Conservation (phyloP, 1,140 invertebrate species). For the Lutraria rhynchaena region DNA sequence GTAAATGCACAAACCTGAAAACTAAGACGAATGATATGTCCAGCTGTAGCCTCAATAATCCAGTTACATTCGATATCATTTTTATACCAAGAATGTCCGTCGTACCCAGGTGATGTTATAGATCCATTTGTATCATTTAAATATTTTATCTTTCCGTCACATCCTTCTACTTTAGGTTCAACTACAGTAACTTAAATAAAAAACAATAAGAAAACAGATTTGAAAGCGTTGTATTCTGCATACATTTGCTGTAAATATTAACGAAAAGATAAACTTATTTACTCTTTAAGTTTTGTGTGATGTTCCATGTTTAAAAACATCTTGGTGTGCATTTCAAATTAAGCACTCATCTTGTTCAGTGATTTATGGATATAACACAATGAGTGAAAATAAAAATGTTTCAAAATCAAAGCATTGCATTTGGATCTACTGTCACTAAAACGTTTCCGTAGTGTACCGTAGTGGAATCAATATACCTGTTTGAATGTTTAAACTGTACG, state of each 20-base stretch:
- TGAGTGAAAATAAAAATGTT: too few relatives aligned
- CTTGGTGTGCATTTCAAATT: too few relatives aligned
- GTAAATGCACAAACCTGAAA: too few relatives aligned
- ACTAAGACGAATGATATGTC: conserved; percentile 9
- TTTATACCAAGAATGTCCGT: conserved; percentile 28
- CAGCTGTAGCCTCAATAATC: conserved; percentile 37
- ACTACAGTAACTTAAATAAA: conserved; percentile 1
- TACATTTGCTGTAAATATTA: too few relatives aligned
- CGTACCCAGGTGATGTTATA: conserved; percentile 48
- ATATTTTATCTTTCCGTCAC: conserved; percentile 29
- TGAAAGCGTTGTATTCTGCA: too few relatives aligned
- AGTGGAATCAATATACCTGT: conserved; percentile 35
- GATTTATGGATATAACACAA: too few relatives aligned
- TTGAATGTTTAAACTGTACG: not conserved
- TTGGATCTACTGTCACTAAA: too few relatives aligned
- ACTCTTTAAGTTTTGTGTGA: not conserved
- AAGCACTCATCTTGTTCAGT: not conserved
- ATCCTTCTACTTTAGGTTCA: conserved; percentile 31
- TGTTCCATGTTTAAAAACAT: not conserved
- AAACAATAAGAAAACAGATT: not conserved
- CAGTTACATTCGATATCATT: conserved; percentile 31
- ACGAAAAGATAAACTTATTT: not conserved
- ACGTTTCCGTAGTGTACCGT: too few relatives aligned
- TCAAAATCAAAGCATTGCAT: too few relatives aligned
- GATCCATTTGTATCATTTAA: not conserved